Conservation (phyloP, 2,797 vertebrate genomes). For the Cirrhinus molitorella region DNA sequence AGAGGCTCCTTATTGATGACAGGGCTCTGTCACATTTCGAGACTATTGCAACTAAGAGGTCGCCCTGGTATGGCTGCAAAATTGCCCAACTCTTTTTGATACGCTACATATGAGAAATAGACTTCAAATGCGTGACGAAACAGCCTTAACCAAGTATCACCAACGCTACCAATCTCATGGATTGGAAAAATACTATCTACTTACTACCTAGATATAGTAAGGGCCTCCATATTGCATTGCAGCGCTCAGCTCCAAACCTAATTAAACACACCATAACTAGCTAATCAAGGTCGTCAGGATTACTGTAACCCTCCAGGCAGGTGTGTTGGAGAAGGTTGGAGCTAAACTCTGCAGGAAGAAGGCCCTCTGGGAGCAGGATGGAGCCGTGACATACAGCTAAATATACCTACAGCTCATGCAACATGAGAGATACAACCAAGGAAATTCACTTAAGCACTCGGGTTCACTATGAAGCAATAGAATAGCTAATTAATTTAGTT, state of each 20-base stretch:
- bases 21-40: not conserved
- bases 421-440: not conserved
- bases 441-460: not conserved
- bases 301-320: constrained; percentile 26
- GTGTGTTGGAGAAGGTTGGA: constrained; percentile 7
- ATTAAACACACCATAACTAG: constrained; percentile 14
- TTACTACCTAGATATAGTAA: not conserved
- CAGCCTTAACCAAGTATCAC: not conserved
- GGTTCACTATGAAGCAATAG: not conserved
- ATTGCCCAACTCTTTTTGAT: not conserved
- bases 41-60: not conserved
- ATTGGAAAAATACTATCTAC: not conserved
- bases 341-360: not conserved
- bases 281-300: constrained; percentile 25
- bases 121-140: constrained; percentile 3
- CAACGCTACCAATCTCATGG: not conserved
- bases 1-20: constrained; percentile 27
- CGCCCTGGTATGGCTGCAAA: not conserved
- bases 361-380: not conserved
- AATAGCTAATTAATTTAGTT: not conserved
- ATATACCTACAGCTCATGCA: constrained; percentile 8
- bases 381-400: not conserved
- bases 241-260: constrained; percentile 7
- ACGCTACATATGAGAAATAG: not conserved
- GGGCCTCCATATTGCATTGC: not conserved